These are phyloP conservation scores for Syngnathus scovelli DNA, from an alignment of 2,113 vertebrate genomes.

Conservation along the genomic window DNA sequence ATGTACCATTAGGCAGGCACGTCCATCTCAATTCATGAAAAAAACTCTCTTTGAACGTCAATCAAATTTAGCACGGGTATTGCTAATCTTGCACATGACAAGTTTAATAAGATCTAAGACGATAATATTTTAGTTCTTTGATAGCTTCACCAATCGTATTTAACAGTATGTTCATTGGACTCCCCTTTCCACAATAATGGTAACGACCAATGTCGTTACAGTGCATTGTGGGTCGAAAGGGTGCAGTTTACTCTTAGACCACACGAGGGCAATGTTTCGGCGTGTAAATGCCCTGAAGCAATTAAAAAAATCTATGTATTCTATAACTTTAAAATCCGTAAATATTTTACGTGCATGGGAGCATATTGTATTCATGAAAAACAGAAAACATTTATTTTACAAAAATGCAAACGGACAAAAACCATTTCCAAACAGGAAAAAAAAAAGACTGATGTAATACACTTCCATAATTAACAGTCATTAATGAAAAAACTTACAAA, in stretches of 20 bases:
- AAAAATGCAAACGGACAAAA: too few relatives aligned
- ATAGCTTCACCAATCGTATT: accelerated
- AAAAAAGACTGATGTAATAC: too few relatives aligned
- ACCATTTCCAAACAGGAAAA: too few relatives aligned
- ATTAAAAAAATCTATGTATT: too few relatives aligned
- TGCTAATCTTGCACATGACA: accelerated
- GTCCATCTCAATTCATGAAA: conserved; percentile 22
- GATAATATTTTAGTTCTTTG: accelerated
- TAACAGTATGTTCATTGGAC: background rate
- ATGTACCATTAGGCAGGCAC: conserved; percentile 64
- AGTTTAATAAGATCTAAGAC: accelerated
- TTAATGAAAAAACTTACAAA: too few relatives aligned
- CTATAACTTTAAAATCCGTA: too few relatives aligned
- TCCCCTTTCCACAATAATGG: conserved; percentile 32
- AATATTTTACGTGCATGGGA: too few relatives aligned
- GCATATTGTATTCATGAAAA: too few relatives aligned
- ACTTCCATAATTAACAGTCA: too few relatives aligned
- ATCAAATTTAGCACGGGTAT: accelerated
- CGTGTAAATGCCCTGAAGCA: too few relatives aligned
- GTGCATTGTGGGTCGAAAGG: conserved; percentile 51
- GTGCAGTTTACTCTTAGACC: conserved; percentile 9
- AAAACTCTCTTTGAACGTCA: accelerated
- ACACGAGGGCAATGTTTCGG: conserved; percentile 13
- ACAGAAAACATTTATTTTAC: too few relatives aligned
- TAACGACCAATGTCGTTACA: conserved; percentile 14